Conservation (phyloP, 53 echinoderm and acorn worm species). For the Crossaster papposus region DNA sequence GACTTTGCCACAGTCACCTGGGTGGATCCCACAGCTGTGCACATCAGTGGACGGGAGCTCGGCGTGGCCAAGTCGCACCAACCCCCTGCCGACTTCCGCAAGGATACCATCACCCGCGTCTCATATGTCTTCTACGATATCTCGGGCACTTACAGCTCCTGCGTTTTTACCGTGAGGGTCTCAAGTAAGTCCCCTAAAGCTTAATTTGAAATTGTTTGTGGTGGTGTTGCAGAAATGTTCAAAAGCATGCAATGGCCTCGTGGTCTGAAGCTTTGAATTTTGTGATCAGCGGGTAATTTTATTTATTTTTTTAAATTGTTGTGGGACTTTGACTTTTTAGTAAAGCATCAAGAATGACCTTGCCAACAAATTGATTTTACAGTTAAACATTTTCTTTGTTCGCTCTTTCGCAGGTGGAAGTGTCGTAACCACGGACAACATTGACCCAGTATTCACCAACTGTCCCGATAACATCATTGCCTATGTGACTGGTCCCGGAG, state of each 20-base stretch:
- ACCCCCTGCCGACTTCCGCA: slow-evolving; percentile 59
- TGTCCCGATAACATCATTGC: slow-evolving; percentile 59
- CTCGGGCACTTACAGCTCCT: slow-evolving; percentile 57
- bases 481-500: slow-evolving; percentile 23
- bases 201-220: no score
- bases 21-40: slow-evolving; percentile 76
- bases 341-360: background rate
- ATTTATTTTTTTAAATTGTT: no score
- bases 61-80: slow-evolving; percentile 63
- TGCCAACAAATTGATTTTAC: background rate
- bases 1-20: slow-evolving; percentile 62
- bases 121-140: slow-evolving; percentile 75
- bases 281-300: no score
- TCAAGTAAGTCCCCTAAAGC: background rate
- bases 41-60: slow-evolving; percentile 71
- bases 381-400: no score
- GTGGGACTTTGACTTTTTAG: background rate
- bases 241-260: no score
- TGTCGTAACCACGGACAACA: slow-evolving; percentile 29
- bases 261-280: no score
- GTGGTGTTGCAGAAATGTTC: no score
- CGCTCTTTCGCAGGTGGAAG: background rate
- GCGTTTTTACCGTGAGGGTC: slow-evolving; percentile 67
- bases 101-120: slow-evolving; percentile 55
- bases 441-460: slow-evolving; percentile 51